Evolutionary conservation across 1,140 invertebrate species (phyloP), one percentile per base, ranked within the genome.

Genomic region (Leptopilina boulardi): DNA sequence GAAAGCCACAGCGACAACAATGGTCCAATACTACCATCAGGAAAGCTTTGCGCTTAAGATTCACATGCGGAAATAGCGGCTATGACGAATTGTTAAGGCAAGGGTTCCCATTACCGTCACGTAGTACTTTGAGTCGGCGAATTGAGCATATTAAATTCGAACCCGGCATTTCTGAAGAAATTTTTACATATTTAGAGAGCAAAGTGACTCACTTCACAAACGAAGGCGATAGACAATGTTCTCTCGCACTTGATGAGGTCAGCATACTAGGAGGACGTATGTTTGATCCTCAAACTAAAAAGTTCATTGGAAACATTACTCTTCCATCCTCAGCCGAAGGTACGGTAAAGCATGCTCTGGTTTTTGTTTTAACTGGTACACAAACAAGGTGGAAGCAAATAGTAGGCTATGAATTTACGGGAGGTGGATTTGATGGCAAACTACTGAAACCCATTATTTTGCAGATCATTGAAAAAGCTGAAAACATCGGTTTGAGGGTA

Each of bases 241-340:
- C 76, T 21, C 42, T 81, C 15, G 19, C 78, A 51, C 59, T 80
- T n/a, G 73, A 80, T 70, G 76, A 78, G 54, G 78, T 80, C 71
- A 70, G 26, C 41, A 73, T 77, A 42, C 5, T 26, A 2, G 34
- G 15, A 41, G 30, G 41, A 26, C 5, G 6, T 34, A n/a, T 70
- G 38, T 73, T 15, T 77, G 76, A 41, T 41, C 34, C 30, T 41
- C 26, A 13, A 18, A 41, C 15, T 73, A 56, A 44, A 47, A 5
- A 34, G 54, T 70, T 4, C 21, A 47, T 47, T 47, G 41, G 71
- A 23, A 21, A 73, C 6, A 30, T 18, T 15, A 73, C 21, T 3
- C n/a, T 73, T 70, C 56, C 38, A 23, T 3, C 26, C 10, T 9
- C 6, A 23, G 11, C 21, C 1, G 15, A 23, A 66, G 26, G 26